phyloP scores from a whole-genome alignment of 2,797 vertebrate species.

The Peromyscus attwateri region DNA sequence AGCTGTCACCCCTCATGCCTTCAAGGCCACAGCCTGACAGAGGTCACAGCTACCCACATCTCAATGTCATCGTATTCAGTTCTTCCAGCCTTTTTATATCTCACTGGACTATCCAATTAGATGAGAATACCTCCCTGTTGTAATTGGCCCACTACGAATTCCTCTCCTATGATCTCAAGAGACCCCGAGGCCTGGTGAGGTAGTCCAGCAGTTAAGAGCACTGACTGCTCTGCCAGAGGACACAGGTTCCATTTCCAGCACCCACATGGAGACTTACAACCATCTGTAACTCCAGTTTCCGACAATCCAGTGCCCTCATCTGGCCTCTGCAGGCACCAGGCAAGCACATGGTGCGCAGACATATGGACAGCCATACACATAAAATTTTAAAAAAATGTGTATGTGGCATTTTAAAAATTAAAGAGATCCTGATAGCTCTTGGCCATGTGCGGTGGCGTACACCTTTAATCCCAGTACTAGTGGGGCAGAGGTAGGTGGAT shows the following conservation, averaged over 20 bases:
- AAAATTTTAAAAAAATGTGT: neutral
- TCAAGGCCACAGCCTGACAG: slow-evolving; percentile 23
- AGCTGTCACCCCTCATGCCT: neutral
- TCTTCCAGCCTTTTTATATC: slow-evolving; percentile 18
- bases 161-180: neutral
- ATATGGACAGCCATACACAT: neutral
- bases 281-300: neutral
- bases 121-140: neutral
- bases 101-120: slow-evolving; percentile 12
- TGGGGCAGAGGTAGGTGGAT: neutral
- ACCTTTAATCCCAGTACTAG: neutral
- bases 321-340: neutral
- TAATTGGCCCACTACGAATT: slow-evolving; percentile 34
- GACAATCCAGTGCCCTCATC: neutral
- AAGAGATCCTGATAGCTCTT: neutral
- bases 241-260: neutral
- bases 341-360: neutral
- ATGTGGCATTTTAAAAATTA: neutral
- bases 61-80: neutral
- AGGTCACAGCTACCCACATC: neutral
- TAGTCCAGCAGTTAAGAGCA: neutral
- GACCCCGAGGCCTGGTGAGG: neutral
- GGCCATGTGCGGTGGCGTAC: neutral
- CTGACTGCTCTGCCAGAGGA: neutral
- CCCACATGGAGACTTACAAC: neutral